Evolutionary conservation across 1,140 invertebrate species (phyloP).

Genomic region (Saccostrea cuccullata): DNA sequence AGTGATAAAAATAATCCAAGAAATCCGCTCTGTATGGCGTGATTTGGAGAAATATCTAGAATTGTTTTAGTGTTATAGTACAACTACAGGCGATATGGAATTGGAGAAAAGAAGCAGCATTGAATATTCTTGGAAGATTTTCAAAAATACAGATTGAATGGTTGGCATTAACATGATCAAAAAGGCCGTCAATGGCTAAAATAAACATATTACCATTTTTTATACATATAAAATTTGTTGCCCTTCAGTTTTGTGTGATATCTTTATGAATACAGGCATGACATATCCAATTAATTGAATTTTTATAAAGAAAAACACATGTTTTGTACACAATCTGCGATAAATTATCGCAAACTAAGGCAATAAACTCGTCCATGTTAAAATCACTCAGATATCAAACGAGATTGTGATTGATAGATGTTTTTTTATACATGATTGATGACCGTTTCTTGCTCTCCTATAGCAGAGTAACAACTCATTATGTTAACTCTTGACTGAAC

Average conservation of each 20-base stretch:
- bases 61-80: no score
- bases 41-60: no score
- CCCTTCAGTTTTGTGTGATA: neutral
- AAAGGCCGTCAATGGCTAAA: neutral
- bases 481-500: no score
- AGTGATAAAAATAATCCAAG: no score
- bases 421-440: conserved; percentile 22
- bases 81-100: no score
- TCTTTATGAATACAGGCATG: conserved; percentile 17
- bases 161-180: neutral
- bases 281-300: conserved; percentile 29
- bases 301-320: conserved; percentile 15
- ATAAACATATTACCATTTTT: neutral
- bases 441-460: neutral
- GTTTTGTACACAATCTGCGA: neutral
- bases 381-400: neutral
- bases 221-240: conserved; percentile 24
- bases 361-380: conserved; percentile 2
- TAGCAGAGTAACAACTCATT: neutral
- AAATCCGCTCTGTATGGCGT: no score
- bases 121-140: neutral
- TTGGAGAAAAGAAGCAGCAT: neutral
- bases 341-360: neutral
- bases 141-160: neutral
- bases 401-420: neutral